phyloP scores from a whole-genome alignment of 2,797 vertebrate genomes.

The Liparis tanakae region DNA sequence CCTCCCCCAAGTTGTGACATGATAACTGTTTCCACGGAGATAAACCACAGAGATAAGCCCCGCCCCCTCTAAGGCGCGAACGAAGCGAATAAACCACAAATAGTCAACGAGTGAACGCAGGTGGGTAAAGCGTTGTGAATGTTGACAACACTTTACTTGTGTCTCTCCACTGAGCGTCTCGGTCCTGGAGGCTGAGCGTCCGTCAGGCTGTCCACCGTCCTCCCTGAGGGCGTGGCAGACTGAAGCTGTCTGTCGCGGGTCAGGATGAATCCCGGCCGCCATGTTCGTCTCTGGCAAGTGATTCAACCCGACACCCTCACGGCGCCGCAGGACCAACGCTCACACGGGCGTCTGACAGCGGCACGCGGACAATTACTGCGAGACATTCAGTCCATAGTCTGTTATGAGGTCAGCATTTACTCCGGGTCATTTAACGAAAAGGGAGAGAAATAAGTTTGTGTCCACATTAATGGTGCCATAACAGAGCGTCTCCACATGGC shows the following conservation, averaged over 20 bases:
- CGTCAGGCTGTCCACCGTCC: neutral
- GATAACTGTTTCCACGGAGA: too few species aligned
- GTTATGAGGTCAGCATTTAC: neutral
- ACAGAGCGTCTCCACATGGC: neutral
- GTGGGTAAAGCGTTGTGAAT: too few species aligned
- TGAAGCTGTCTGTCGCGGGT: neutral
- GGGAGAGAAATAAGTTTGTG: neutral
- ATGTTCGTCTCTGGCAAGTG: slow-evolving; percentile 66
- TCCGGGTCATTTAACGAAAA: neutral
- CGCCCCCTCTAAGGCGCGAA: too few species aligned
- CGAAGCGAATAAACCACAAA: too few species aligned
- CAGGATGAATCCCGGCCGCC: slow-evolving; percentile 31
- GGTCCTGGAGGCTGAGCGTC: neutral
- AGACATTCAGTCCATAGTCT: neutral
- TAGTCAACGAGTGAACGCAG: too few species aligned
- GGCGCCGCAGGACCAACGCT: slow-evolving; percentile 19
- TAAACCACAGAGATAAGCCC: too few species aligned
- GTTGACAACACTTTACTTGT: neutral
- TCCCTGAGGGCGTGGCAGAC: neutral
- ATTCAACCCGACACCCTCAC: slow-evolving; percentile 69
- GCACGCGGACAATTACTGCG: slow-evolving; percentile 10
- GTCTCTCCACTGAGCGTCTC: neutral
- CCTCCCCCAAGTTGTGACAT: neutral
- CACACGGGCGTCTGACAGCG: slow-evolving; percentile 9
- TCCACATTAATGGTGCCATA: neutral